Conservation (phyloP, 2,113 vertebrate species). For the Hirundichthys speculiger region DNA sequence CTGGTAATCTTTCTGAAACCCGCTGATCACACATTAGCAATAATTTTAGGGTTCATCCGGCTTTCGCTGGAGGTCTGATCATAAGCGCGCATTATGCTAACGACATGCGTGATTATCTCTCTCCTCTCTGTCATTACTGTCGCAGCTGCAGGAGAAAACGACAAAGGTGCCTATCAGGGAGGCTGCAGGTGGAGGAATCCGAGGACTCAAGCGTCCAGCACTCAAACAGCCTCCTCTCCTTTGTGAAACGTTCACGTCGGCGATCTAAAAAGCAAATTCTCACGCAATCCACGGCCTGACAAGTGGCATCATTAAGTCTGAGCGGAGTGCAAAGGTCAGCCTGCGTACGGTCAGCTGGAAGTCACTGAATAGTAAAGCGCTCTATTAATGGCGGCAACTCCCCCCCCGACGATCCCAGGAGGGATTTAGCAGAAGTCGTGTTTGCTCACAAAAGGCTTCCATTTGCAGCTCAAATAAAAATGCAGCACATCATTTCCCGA, state of each 20-base stretch:
- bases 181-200: constrained; percentile 6
- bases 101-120: neutral
- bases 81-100: neutral
- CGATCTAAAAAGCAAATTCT: neutral
- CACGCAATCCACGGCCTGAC: constrained; percentile 8
- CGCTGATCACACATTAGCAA: constrained; percentile 23
- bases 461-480: constrained; percentile 39
- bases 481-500: neutral
- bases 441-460: constrained; percentile 43
- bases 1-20: constrained; percentile 43
- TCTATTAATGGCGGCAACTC: constrained; percentile 24
- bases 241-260: too few species aligned
- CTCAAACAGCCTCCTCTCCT: constrained; percentile 7
- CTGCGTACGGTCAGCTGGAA: constrained; percentile 7
- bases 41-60: neutral
- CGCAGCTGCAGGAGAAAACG: constrained; percentile 4
- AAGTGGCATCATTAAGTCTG: constrained; percentile 26
- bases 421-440: constrained; percentile 31
- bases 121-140: neutral
- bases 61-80: neutral
- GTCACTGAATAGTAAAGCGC: constrained; percentile 5
- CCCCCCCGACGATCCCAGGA: constrained; percentile 1
- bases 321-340: constrained; percentile 43
- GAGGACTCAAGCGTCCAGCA: constrained; percentile 9
- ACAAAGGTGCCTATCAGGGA: constrained; percentile 14